Evolutionary conservation across 2,113 vertebrate species (phyloP).

Genomic region (Thunnus maccoyii): DNA sequence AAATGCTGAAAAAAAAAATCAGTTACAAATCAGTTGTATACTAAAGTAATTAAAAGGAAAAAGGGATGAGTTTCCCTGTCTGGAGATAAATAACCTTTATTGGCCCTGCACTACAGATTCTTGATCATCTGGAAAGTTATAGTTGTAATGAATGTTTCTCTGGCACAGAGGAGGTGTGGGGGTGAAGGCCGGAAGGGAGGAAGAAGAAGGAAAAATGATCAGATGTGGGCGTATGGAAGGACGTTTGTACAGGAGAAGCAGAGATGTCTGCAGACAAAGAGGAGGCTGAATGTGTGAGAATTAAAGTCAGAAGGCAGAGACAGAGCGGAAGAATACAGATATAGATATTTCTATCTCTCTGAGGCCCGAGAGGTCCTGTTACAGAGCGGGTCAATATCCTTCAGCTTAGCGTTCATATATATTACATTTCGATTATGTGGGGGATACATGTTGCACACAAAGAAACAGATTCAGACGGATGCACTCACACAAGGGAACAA

Average conservation of each 20-base stretch:
- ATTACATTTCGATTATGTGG: constrained; percentile 46
- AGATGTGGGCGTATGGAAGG: constrained; percentile 59
- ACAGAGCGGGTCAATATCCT: constrained; percentile 49
- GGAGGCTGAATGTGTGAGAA: constrained; percentile 19
- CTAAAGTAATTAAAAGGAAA: neutral
- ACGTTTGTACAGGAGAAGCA: constrained; percentile 43
- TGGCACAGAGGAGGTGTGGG: constrained; percentile 40
- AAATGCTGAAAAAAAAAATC: neutral
- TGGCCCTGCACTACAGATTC: neutral
- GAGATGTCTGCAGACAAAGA: constrained; percentile 28
- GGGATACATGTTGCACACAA: constrained; percentile 26
- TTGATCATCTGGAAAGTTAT: constrained; percentile 46
- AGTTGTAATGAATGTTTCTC: constrained; percentile 21
- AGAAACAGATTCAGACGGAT: constrained; percentile 9
- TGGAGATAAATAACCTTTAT: neutral
- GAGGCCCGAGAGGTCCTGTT: constrained; percentile 40
- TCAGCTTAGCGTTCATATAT: constrained; percentile 30
- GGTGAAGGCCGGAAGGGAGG: constrained; percentile 54
- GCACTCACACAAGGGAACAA: constrained; percentile 13
- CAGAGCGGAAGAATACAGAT: constrained; percentile 10
- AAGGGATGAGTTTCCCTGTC: neutral
- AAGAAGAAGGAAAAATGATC: constrained; percentile 53
- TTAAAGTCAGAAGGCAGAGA: constrained; percentile 4
- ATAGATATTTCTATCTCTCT: constrained; percentile 1
- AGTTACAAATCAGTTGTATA: neutral